phyloP scores from a whole-genome alignment of 2,888 invertebrate genomes.

The Thelaira solivaga region DNA sequence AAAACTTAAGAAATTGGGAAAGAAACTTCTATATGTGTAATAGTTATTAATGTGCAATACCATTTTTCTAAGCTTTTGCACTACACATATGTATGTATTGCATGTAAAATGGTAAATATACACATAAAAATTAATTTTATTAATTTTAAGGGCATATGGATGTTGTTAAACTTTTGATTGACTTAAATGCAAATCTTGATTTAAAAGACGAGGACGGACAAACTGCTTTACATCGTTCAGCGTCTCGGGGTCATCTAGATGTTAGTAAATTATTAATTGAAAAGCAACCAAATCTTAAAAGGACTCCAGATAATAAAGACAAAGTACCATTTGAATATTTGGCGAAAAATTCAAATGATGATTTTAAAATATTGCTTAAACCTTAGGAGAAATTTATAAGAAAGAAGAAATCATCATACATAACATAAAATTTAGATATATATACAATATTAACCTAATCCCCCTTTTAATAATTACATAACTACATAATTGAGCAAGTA shows the following conservation, averaged over 20 bases:
- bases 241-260: constrained; percentile 78
- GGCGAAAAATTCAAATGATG: constrained; percentile 75
- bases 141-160: constrained; percentile 79
- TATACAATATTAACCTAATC: constrained; percentile 9
- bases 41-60: too few species aligned
- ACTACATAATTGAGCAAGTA: constrained; percentile 32
- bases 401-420: neutral
- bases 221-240: constrained; percentile 88
- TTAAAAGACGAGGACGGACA: constrained; percentile 88
- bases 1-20: neutral
- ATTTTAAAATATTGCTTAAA: constrained; percentile 74
- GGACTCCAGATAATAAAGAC: constrained; percentile 77
- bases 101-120: too few species aligned
- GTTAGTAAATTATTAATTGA: constrained; percentile 73
- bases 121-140: neutral
- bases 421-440: neutral
- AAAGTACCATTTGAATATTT: constrained; percentile 77
- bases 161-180: constrained; percentile 83
- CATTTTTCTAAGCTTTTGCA: neutral
- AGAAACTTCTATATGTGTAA: too few species aligned
- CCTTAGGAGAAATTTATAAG: constrained; percentile 65
- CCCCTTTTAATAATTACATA: constrained; percentile 14
- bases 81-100: too few species aligned
- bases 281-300: constrained; percentile 69
- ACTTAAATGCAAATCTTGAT: constrained; percentile 81